A percentile compares a stretch with the other conserved stretches of the same genome.
phyloP scores from a whole-genome alignment of 64 coral and sea anemone genomes.

The Stichodactyla mertensii region DNA sequence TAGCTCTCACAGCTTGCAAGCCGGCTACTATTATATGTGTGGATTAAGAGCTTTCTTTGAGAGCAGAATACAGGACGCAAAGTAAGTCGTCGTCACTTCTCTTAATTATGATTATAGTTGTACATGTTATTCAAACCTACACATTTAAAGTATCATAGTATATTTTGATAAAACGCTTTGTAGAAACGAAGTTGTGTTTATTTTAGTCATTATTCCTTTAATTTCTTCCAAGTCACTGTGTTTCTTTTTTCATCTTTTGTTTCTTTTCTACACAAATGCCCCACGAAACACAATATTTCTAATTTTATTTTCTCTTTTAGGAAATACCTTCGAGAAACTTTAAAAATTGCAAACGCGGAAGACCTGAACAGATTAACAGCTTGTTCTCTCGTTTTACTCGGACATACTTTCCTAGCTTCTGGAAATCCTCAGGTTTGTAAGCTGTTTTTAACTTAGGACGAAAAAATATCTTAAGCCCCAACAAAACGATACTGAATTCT shows the following conservation, averaged over 20 bases:
- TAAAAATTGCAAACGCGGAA: slow-evolving; percentile 91
- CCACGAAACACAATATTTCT: neutral
- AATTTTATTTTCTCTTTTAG: slow-evolving; percentile 9
- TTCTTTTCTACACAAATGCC: neutral
- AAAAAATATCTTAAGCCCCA: too few species aligned
- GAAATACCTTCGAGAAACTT: slow-evolving; percentile 85
- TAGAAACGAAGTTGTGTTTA: neutral
- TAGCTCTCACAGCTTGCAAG: slow-evolving; percentile 85
- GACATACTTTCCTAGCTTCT: slow-evolving; percentile 76
- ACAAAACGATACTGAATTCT: too few species aligned
- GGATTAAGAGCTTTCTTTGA: slow-evolving; percentile 90
- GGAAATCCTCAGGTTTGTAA: slow-evolving; percentile 72
- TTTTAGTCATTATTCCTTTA: neutral
- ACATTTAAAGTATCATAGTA: neutral
- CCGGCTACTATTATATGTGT: slow-evolving; percentile 84
- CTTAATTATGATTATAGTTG: too few species aligned
- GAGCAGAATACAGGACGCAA: slow-evolving; percentile 77
- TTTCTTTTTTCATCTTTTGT: neutral
- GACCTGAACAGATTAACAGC: slow-evolving; percentile 94
- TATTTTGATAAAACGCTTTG: too few species aligned
- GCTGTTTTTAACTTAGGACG: too few species aligned
- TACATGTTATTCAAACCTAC: neutral
- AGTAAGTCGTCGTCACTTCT: slow-evolving; percentile 40
- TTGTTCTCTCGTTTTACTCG: slow-evolving; percentile 83
- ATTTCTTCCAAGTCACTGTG: neutral